These are phyloP conservation scores for Acyrthosiphon pisum DNA, from an alignment of 1,140 invertebrate genomes.

Conservation along the genomic window DNA sequence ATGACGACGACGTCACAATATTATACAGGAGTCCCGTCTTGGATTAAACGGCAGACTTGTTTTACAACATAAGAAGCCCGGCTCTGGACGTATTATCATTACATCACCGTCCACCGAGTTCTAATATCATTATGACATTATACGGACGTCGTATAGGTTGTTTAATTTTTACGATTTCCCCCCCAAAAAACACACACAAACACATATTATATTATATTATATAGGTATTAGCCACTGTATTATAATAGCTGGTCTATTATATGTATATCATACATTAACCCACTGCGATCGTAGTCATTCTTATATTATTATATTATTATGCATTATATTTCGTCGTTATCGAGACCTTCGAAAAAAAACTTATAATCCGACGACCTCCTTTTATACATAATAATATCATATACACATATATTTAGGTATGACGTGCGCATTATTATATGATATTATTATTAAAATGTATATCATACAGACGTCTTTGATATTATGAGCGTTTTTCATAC, in stretches of 20 bases:
- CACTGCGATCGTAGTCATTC: not conserved
- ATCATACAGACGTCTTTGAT: not conserved
- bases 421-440: not conserved
- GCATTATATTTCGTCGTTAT: not conserved
- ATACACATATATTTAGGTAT: not conserved
- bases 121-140: slow-evolving; percentile 55
- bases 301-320: not conserved
- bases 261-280: not conserved
- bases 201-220: not conserved
- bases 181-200: slow-evolving; percentile 4
- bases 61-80: slow-evolving; percentile 57
- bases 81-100: slow-evolving; percentile 48
- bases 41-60: slow-evolving; percentile 54
- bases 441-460: not conserved
- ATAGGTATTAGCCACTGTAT: not conserved
- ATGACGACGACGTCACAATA: not conserved
- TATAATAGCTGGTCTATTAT: not conserved
- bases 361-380: not conserved
- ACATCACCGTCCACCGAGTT: slow-evolving; percentile 52
- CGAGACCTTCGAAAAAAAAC: slow-evolving; percentile 9
- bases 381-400: not conserved
- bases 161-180: slow-evolving; percentile 51
- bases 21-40: slow-evolving; percentile 30
- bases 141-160: not conserved
- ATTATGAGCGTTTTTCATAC: not conserved